Evolutionary conservation across 2,797 vertebrate species (phyloP), one percentile per base, ranked within the genome.

Genomic region (Chrosomus eos): DNA sequence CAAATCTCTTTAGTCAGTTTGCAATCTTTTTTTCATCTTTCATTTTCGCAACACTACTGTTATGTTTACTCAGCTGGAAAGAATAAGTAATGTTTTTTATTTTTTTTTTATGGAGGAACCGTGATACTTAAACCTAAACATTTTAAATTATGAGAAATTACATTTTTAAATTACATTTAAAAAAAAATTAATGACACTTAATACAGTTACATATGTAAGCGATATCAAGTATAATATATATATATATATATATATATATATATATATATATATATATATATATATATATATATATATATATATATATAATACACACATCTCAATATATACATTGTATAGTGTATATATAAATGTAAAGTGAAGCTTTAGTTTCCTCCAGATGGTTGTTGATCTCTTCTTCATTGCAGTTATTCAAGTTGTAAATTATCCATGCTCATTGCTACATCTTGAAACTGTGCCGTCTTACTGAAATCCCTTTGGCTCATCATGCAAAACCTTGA

Each of bases 401-500:
- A 23, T 4, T 84, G 38, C 55, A 64, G 28, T 79, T 48, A 66
- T 53, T 58, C 31, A 21, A 60, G 13, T 36, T 0, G 38, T 60
- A 80, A 43, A 43, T 80, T 80, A 33, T 75, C 64, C n/a, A 7
- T 75, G 66, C 53, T 86, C 77, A 23, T 64, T 81, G 74, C 82
- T 79, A 60, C 72, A 73, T 82, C 70, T 82, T 87, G 74, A 74
- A 66, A 36, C 33, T 9, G 36, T 28, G 72, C 72, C 86, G 67
- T 62, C 36, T 74, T 77, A 51, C 26, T 83, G 45, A 77, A 80
- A 78, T 67, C 70, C 31, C 2, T 43, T 82, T 70, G 72, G 40
- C 74, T 51, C 19, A 60, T 79, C 81, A 86, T 64, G 77, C 45
- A 84, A 82, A 86, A 82, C 70, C 83, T 67, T 10, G 40, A 36